phyloP scores from a whole-genome alignment of 2,797 vertebrate genomes.

The Enteromius afrohamiltoni region DNA sequence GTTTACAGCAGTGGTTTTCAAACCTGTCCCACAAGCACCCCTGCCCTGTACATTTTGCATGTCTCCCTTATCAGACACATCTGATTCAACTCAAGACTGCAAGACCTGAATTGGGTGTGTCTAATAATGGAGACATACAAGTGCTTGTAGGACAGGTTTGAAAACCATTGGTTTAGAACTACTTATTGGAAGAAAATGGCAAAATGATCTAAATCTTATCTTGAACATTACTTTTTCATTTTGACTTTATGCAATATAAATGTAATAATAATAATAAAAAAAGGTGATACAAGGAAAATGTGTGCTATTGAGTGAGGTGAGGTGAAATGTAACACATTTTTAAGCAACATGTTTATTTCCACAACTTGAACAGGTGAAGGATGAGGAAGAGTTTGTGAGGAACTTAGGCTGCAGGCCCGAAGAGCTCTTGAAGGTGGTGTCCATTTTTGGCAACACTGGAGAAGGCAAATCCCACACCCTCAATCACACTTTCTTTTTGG shows the following conservation, averaged over 20 bases:
- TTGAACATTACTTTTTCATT: neutral
- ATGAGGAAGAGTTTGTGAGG: slow-evolving; percentile 90
- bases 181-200: neutral
- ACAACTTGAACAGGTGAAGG: slow-evolving; percentile 81
- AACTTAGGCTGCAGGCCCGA: slow-evolving; percentile 89
- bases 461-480: slow-evolving; percentile 98
- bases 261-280: neutral
- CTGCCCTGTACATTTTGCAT: too few relatives aligned
- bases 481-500: slow-evolving; percentile 98
- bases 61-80: too few relatives aligned
- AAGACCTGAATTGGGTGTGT: too few relatives aligned
- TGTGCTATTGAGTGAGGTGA: neutral
- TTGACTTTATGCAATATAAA: neutral
- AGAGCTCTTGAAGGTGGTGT: slow-evolving; percentile 96
- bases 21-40: too few relatives aligned
- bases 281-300: neutral
- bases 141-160: too few relatives aligned
- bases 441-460: slow-evolving; percentile 97
- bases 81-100: too few relatives aligned
- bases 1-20: too few relatives aligned
- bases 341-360: slow-evolving; percentile 6
- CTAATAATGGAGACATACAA: too few relatives aligned
- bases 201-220: neutral
- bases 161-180: neutral
- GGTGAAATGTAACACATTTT: neutral